These are phyloP conservation scores for Caerostris extrusa DNA, from an alignment of 1,140 invertebrate genomes.

Conservation along the genomic window DNA sequence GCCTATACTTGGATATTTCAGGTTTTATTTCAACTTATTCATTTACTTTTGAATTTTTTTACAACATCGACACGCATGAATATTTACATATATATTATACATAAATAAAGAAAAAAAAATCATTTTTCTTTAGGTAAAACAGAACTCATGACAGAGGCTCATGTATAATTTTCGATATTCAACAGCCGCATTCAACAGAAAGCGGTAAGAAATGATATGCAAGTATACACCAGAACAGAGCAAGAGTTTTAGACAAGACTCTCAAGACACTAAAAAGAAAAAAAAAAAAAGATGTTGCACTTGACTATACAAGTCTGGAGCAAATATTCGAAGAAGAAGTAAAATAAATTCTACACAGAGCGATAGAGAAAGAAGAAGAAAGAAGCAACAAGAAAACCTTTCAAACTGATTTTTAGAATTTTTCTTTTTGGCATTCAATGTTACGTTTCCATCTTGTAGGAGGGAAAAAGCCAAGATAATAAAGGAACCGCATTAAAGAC, in stretches of 20 bases:
- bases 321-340: constrained; percentile 45
- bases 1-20: too few species aligned
- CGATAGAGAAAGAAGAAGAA: constrained; percentile 10
- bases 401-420: constrained; percentile 26
- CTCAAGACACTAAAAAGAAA: background rate
- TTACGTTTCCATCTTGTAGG: constrained; percentile 17
- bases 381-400: constrained; percentile 34
- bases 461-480: background rate
- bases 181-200: background rate
- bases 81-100: too few species aligned
- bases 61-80: too few species aligned
- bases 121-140: too few species aligned
- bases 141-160: too few species aligned
- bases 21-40: too few species aligned
- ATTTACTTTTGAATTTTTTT: too few species aligned
- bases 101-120: too few species aligned
- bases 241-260: background rate
- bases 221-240: background rate
- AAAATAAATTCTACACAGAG: background rate
- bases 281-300: background rate
- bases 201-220: background rate
- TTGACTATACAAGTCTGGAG: constrained; percentile 26
- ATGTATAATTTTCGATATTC: too few species aligned
- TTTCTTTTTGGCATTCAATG: constrained; percentile 37
- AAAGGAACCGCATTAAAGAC: constrained; percentile 46